phyloP scores from a whole-genome alignment of 1,140 invertebrate genomes.

The Tigriopus japonicus region DNA sequence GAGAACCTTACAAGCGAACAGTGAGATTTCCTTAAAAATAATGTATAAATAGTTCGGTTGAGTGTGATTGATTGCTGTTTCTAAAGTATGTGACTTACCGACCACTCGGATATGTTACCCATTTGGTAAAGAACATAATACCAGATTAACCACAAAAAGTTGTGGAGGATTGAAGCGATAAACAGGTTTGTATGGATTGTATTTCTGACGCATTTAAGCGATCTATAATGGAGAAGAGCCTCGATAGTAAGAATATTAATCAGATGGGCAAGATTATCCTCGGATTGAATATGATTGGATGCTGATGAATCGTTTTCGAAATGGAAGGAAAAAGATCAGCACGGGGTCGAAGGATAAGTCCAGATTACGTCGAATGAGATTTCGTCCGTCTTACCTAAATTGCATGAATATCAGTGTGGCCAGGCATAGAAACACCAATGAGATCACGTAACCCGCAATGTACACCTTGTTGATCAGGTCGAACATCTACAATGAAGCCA shows the following conservation, averaged over 20 bases:
- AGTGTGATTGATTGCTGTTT: not conserved
- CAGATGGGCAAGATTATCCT: no score
- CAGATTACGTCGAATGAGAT: no score
- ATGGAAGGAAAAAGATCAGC: no score
- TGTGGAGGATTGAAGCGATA: not conserved
- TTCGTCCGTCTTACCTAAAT: not conserved
- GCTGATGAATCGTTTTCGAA: no score
- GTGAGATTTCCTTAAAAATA: not conserved
- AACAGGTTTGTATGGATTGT: not conserved
- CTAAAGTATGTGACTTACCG: not conserved
- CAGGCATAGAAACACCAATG: not conserved
- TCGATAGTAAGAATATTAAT: no score
- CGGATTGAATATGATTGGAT: no score
- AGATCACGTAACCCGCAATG: not conserved
- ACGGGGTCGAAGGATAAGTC: no score
- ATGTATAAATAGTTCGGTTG: no score
- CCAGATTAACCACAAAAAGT: not conserved
- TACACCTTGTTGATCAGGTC: not conserved
- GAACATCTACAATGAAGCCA: no score
- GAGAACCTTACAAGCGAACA: slow-evolving; percentile 3
- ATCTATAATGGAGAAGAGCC: not conserved
- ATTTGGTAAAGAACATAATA: not conserved
- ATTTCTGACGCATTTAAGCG: not conserved
- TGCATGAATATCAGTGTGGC: not conserved
- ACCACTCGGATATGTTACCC: not conserved